A percentile compares a stretch with the other conserved stretches of the same genome.
phyloP scores from a whole-genome alignment of 2,888 invertebrate species.

The Hedychridium roseum region DNA sequence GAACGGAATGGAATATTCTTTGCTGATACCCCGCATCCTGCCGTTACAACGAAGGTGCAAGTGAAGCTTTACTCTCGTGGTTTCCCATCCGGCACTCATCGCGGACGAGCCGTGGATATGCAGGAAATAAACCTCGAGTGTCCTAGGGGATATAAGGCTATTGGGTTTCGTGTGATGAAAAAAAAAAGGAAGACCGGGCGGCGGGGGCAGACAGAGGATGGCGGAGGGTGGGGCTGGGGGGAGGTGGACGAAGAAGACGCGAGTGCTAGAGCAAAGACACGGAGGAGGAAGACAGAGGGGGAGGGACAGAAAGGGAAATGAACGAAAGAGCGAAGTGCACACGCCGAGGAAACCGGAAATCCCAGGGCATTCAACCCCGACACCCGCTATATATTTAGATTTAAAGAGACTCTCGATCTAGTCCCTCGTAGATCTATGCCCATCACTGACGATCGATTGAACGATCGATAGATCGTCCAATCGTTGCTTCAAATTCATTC shows the following conservation, averaged over 20 bases:
- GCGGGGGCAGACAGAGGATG: constrained; percentile 16
- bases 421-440: constrained; percentile 38
- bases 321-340: constrained; percentile 42
- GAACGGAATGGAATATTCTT: too few relatives aligned
- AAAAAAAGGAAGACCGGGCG: constrained; percentile 21
- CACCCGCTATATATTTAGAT: constrained; percentile 52
- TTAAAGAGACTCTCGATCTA: constrained; percentile 53
- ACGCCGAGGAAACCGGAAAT: constrained; percentile 56
- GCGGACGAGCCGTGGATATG: constrained; percentile 39
- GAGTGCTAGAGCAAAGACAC: constrained; percentile 32
- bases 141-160: constrained; percentile 60
- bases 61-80: constrained; percentile 53
- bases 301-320: constrained; percentile 10
- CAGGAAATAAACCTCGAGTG: constrained; percentile 62
- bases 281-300: constrained; percentile 5
- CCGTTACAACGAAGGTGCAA: too few relatives aligned
- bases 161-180: constrained; percentile 55
- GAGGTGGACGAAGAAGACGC: constrained; percentile 22
- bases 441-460: too few relatives aligned
- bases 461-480: too few relatives aligned
- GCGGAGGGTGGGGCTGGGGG: constrained; percentile 16
- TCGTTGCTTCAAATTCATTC: too few relatives aligned
- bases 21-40: too few relatives aligned
- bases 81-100: constrained; percentile 62
- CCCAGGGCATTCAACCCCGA: constrained; percentile 59